phyloP scores from a whole-genome alignment of 2,113 vertebrate genomes.

The Brienomyrus longianalis region DNA sequence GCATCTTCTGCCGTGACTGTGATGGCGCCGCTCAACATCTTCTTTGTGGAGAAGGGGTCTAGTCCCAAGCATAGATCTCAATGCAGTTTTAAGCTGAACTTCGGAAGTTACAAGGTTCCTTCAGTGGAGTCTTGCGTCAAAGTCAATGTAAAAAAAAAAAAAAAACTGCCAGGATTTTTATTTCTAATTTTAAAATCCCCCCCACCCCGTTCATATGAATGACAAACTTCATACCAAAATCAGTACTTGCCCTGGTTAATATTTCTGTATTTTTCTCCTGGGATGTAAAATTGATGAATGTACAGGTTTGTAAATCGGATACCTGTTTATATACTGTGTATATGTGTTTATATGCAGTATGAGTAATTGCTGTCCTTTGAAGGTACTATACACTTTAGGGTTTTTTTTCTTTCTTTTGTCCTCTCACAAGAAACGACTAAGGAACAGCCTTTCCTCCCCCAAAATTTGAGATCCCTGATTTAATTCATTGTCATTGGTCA shows the following conservation, averaged over 20 bases:
- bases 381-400: slow-evolving; percentile 38
- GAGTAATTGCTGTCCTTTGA: slow-evolving; percentile 43
- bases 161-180: slow-evolving; percentile 33
- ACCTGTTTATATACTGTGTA: slow-evolving; percentile 69
- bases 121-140: slow-evolving; percentile 25
- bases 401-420: too few species aligned
- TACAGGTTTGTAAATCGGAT: slow-evolving; percentile 70
- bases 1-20: background rate
- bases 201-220: background rate
- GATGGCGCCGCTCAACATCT: background rate
- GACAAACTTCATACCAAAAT: slow-evolving; percentile 34
- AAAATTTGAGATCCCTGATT: slow-evolving; percentile 4
- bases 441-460: background rate
- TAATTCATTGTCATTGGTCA: background rate
- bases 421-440: background rate
- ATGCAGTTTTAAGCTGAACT: background rate
- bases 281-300: slow-evolving; percentile 71
- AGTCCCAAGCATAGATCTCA: background rate
- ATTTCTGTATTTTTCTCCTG: slow-evolving; percentile 49
- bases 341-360: slow-evolving; percentile 67
- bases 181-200: slow-evolving; percentile 27
- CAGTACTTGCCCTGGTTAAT: slow-evolving; percentile 41
- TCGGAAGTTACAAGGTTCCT: slow-evolving; percentile 33
- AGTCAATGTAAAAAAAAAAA: slow-evolving; percentile 24
- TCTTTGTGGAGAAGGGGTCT: background rate